Evolutionary conservation across 2,888 invertebrate genomes (phyloP), one percentile per base, ranked within the genome.

Genomic region (Zaprionus bogoriensis): DNA sequence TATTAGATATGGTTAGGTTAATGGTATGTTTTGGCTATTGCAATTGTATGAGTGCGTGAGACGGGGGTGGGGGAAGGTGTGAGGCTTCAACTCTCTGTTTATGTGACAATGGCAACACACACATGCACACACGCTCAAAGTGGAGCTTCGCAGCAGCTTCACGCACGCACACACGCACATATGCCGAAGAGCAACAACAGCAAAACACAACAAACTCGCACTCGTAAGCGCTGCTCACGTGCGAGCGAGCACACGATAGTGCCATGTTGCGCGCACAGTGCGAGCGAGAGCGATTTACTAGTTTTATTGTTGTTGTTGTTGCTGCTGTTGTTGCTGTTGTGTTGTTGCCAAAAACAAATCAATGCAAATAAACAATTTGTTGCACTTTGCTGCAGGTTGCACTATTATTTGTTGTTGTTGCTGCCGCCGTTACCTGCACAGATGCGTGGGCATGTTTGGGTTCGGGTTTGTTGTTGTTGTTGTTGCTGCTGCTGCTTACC

Each of bases 191-290:
- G 69, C 66, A 82, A 85, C 84, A 77, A 77, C 74, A 86, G 65
- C 81, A 83, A 82, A 80, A 68, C 85, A 82, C 74, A 80, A 85
- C 87, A 84, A 84, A 81, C 54, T 57, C 38, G 42, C 27, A 20
- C 9, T 60, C 73, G 36, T 73, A 67, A 73, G 62, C 36, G 20
- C 5, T 4, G 25, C 42, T 39, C 44, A 58, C 9, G 82, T 73
- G 78, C 48, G 74, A 82, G 85, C 47, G 87, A 87, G 76, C 67
- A 62, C 72, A 81, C 87, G 62, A 44, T 68, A 81, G 48, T 51
- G 22, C 58, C 27, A 28, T 12, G 39, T 48, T 44, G 76, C 51
- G 61, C 58, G 52, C 55, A 42, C 54, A 27, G 46, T 52, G 65
- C 27, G 27, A 74, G 64, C 75, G 77, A 67, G 30, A 77, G 58